These are phyloP conservation scores for Ylistrum balloti DNA, from an alignment of 1,140 invertebrate species.

Conservation along the genomic window DNA sequence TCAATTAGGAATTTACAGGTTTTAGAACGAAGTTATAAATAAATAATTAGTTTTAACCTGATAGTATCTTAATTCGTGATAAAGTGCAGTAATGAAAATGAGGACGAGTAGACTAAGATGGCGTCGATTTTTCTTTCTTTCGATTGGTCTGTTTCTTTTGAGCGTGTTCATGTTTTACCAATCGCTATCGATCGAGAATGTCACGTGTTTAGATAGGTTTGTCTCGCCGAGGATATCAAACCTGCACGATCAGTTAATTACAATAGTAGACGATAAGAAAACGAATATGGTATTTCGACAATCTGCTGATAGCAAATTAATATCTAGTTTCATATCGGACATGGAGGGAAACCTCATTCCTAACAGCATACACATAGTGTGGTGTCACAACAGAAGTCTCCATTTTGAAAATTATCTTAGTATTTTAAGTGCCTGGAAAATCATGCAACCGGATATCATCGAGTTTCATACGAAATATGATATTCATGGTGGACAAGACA, in stretches of 20 bases:
- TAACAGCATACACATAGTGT: slow-evolving; percentile 65
- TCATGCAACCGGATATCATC: slow-evolving; percentile 69
- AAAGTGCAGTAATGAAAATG: neutral
- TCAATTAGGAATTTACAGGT: too few relatives aligned
- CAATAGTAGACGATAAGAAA: neutral
- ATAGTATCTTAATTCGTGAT: too few relatives aligned
- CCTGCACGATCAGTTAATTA: neutral
- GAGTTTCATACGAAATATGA: slow-evolving; percentile 63
- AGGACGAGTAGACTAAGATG: slow-evolving; percentile 10
- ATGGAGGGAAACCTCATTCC: slow-evolving; percentile 47
- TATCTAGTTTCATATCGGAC: neutral
- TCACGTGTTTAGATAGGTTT: neutral
- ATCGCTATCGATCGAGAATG: neutral
- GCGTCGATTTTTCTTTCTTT: neutral
- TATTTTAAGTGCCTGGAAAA: slow-evolving; percentile 72
- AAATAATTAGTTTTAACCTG: too few relatives aligned
- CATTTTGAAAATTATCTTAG: slow-evolving; percentile 73
- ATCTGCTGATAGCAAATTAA: neutral
- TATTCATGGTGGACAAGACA: slow-evolving; percentile 53
- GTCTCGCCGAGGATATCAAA: neutral
- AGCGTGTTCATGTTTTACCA: neutral
- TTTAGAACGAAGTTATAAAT: too few relatives aligned
- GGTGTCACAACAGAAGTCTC: slow-evolving; percentile 70
- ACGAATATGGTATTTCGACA: neutral
- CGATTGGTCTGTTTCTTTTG: neutral